phyloP scores from a whole-genome alignment of 2,797 vertebrate species.

The Channa striata region DNA sequence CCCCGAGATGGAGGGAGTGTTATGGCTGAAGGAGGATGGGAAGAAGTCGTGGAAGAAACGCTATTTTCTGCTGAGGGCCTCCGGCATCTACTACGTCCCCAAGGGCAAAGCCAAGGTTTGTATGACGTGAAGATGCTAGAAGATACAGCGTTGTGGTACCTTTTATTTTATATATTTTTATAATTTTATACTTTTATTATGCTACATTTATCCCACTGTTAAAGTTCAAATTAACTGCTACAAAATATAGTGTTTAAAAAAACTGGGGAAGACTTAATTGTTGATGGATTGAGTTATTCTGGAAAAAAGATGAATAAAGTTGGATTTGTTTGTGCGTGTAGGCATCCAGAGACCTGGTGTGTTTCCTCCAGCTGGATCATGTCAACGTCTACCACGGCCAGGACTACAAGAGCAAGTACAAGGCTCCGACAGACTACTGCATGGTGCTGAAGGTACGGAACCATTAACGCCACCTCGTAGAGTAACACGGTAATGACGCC shows the following conservation, averaged over 20 bases:
- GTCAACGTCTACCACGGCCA: constrained; percentile 97
- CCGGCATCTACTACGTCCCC: constrained; percentile 97
- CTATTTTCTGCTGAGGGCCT: constrained; percentile 96
- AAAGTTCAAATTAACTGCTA: neutral
- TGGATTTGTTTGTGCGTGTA: constrained; percentile 55
- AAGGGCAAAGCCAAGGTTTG: constrained; percentile 86
- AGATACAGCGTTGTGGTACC: too few relatives aligned
- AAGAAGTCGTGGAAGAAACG: constrained; percentile 99
- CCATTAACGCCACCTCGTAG: constrained; percentile 41
- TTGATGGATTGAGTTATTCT: too few relatives aligned
- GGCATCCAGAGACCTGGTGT: constrained; percentile 96
- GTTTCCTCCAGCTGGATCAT: constrained; percentile 97
- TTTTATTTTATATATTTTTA: too few relatives aligned
- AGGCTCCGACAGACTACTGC: constrained; percentile 97
- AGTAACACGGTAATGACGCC: neutral
- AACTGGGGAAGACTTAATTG: too few relatives aligned
- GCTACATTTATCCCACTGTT: too few relatives aligned
- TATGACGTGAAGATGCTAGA: neutral
- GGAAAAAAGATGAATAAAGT: neutral
- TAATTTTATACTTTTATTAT: too few relatives aligned
- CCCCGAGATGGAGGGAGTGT: constrained; percentile 96
- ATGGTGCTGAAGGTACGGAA: constrained; percentile 92
- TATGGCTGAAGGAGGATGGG: constrained; percentile 98
- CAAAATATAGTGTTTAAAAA: too few relatives aligned
- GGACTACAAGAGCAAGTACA: constrained; percentile 98